Base-by-base conservation (phyloP, 2,113 vertebrate genomes). In the Sylvilagus bachmani region DNA sequence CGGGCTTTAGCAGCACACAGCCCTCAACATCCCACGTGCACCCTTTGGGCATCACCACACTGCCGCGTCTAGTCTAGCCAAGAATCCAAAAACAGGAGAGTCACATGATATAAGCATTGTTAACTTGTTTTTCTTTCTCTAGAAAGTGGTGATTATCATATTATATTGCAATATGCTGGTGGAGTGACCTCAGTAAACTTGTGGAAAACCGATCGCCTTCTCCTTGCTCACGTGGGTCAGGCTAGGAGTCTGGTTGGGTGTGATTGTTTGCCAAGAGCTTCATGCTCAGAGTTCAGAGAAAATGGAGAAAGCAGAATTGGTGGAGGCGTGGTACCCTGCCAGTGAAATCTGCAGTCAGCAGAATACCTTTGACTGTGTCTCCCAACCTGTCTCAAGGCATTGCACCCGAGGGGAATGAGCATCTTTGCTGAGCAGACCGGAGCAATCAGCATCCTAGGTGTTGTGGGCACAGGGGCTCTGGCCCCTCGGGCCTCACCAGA, bases 81-180 rank as follows among this genome's bases (percentile, higher is more conserved):
- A 95, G 80, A 86, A 96, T 83, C 70, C 67, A 79, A 95, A 97
- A 96, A 96, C 95, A 95, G 95, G 74, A 87, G 90, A 96, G 95
- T 74, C 89, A 96, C 78, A 70, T 84, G 88, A 90, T 94, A 87
- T 33, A 89, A 93, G 86, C 87, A 90, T 97, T 96, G 96, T 96
- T 96, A 92, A 85, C 93, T 94, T 96, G 95, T 96, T 96, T 95
- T 97, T 91, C 96, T 97, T 95, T 89, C 73, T 73, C 69, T 93
- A 89, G 95, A 93, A 87, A 70, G 91, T 70, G 94, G 79, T 97
- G 77, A 96, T 96, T 96, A 96, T 91, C 91, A 96, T 97, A 94
- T 96, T 97, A 95, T 93, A 97, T 96, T 97, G 80, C 96, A 93
- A 86, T 87, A 80, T 71, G 90, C 86, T 95, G 75, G 87, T 94